Evolutionary conservation across 1,140 invertebrate species (phyloP).

Genomic region (Drosophila bocqueti): DNA sequence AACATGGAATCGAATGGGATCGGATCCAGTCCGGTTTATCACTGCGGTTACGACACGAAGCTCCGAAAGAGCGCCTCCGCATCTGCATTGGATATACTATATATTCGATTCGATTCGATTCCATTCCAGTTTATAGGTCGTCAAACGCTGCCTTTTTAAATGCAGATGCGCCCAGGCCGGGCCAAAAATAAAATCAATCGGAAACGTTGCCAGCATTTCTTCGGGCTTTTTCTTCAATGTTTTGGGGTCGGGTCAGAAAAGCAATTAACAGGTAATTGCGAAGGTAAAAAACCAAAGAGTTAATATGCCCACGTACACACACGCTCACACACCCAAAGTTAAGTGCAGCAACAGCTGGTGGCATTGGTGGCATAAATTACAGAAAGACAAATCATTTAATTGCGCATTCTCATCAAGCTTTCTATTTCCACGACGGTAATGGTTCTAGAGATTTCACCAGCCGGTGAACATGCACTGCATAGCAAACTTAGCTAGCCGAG

Average conservation of each 20-base stretch:
- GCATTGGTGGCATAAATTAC: conserved; percentile 62
- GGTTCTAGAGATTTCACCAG: conserved; percentile 66
- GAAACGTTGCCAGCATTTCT: background rate
- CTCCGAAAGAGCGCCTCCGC: conserved; percentile 4
- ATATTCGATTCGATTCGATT: background rate
- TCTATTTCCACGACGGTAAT: conserved; percentile 53
- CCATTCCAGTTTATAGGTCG: conserved; percentile 23
- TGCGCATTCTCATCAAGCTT: conserved; percentile 56
- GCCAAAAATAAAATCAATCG: conserved; percentile 12
- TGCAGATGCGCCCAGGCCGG: conserved; percentile 24
- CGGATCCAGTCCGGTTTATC: conserved; percentile 44
- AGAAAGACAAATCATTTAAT: conserved; percentile 47
- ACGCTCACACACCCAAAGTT: conserved; percentile 4
- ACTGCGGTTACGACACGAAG: conserved; percentile 56
- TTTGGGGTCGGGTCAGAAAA: conserved; percentile 45
- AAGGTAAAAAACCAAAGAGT: conserved; percentile 4
- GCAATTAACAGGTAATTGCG: conserved; percentile 59
- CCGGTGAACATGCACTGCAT: conserved; percentile 38
- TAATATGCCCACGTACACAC: conserved; percentile 37
- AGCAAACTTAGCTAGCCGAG: conserved; percentile 21
- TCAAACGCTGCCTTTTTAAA: conserved; percentile 29
- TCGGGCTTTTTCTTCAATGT: background rate
- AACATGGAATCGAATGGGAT: conserved; percentile 33
- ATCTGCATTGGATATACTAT: conserved; percentile 1
- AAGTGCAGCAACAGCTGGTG: conserved; percentile 26